Evolutionary conservation across 2,113 vertebrate genomes (phyloP).

Genomic region (Thymallus thymallus): DNA sequence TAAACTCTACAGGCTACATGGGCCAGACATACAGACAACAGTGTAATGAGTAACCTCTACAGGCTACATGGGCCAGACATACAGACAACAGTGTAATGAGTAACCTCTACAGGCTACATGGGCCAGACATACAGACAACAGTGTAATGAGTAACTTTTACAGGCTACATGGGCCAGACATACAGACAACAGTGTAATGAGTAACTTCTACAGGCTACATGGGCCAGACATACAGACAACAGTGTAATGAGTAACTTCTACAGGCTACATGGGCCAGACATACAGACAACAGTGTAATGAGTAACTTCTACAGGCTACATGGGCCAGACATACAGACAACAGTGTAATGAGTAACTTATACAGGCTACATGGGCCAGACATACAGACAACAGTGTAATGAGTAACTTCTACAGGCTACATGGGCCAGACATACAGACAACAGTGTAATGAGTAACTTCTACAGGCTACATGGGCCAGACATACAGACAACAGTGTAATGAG

Average conservation of each 20-base stretch:
- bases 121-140: background rate
- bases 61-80: slow-evolving; percentile 56
- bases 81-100: background rate
- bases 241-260: slow-evolving; percentile 31
- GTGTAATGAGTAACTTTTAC: slow-evolving; percentile 24
- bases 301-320: slow-evolving; percentile 67
- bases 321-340: background rate
- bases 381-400: background rate
- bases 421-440: background rate
- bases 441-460: slow-evolving; percentile 31
- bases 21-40: background rate
- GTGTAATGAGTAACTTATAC: slow-evolving; percentile 24
- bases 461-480: slow-evolving; percentile 56
- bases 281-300: background rate
- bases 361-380: slow-evolving; percentile 56
- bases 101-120: slow-evolving; percentile 67
- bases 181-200: background rate
- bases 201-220: slow-evolving; percentile 67
- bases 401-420: slow-evolving; percentile 67
- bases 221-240: background rate
- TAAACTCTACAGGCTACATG: slow-evolving; percentile 67
- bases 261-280: slow-evolving; percentile 56
- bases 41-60: slow-evolving; percentile 31
- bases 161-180: slow-evolving; percentile 56
- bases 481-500: background rate